phyloP scores from a whole-genome alignment of 2,888 invertebrate genomes.

The Hymenopus coronatus region DNA sequence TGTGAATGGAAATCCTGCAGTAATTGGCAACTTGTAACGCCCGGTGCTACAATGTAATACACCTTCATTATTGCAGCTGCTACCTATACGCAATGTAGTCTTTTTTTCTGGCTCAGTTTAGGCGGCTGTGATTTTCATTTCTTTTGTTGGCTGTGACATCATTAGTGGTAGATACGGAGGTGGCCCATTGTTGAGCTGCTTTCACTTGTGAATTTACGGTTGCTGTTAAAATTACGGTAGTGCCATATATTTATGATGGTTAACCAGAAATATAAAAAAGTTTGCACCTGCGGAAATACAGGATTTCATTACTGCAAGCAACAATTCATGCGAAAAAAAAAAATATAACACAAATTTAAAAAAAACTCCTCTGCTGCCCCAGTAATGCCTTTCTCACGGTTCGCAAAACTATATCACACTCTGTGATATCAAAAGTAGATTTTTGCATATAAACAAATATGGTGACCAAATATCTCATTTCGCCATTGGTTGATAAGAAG shows the following conservation, averaged over 20 bases:
- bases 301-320: too few species aligned
- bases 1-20: conserved; percentile 13
- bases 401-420: too few species aligned
- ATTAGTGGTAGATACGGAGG: background rate
- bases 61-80: background rate
- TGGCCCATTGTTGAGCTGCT: background rate
- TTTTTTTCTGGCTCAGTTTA: background rate
- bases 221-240: background rate
- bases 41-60: background rate
- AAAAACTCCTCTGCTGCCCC: too few species aligned
- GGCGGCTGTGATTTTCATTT: background rate
- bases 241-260: background rate
- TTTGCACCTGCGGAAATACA: background rate
- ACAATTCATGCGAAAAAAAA: too few species aligned
- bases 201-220: background rate
- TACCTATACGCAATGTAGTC: background rate
- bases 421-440: too few species aligned
- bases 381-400: too few species aligned
- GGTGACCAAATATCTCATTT: too few species aligned
- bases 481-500: too few species aligned
- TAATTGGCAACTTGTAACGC: conserved; percentile 26
- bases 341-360: too few species aligned
- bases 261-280: background rate
- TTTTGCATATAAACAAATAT: too few species aligned
- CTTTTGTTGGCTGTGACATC: background rate